These are phyloP conservation scores for Lepus americanus DNA, from an alignment of 2,113 vertebrate species.

Conservation along the genomic window DNA sequence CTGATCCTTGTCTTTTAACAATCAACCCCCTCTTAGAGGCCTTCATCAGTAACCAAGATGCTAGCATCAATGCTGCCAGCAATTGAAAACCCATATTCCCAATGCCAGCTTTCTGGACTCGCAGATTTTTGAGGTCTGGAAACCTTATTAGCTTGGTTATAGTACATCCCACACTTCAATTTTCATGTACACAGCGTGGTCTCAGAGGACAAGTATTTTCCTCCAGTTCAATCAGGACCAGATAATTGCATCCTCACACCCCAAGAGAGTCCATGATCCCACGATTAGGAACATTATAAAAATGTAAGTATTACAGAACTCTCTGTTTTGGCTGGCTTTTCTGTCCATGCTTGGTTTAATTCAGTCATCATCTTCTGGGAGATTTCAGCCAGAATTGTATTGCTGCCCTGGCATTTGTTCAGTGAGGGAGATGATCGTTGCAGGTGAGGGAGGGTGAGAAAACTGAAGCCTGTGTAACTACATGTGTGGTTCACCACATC, in stretches of 20 bases:
- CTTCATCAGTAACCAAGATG: slow-evolving; percentile 25
- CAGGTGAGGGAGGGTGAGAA: slow-evolving; percentile 37
- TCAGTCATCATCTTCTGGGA: background rate
- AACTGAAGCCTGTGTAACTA: slow-evolving; percentile 9
- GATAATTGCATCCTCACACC: background rate
- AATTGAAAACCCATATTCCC: slow-evolving; percentile 30
- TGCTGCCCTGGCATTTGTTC: slow-evolving; percentile 52
- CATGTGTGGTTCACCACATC: slow-evolving; percentile 26
- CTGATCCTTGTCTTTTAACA: slow-evolving; percentile 44
- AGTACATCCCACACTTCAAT: background rate
- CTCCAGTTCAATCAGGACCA: background rate
- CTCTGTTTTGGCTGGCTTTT: background rate
- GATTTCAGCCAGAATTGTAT: background rate
- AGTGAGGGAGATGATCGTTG: slow-evolving; percentile 45
- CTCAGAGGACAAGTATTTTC: slow-evolving; percentile 20
- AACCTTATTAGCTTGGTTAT: background rate
- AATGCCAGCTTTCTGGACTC: slow-evolving; percentile 5
- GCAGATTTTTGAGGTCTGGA: slow-evolving; percentile 39
- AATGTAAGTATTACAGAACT: background rate
- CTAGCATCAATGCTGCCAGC: background rate
- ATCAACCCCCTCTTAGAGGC: background rate
- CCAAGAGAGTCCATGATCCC: background rate
- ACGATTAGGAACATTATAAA: background rate
- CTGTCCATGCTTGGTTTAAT: slow-evolving; percentile 50
- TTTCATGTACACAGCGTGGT: slow-evolving; percentile 10